Evolutionary conservation across 1,140 invertebrate species (phyloP), one percentile per base, ranked within the genome.

Genomic region (Danaus melanippus): DNA sequence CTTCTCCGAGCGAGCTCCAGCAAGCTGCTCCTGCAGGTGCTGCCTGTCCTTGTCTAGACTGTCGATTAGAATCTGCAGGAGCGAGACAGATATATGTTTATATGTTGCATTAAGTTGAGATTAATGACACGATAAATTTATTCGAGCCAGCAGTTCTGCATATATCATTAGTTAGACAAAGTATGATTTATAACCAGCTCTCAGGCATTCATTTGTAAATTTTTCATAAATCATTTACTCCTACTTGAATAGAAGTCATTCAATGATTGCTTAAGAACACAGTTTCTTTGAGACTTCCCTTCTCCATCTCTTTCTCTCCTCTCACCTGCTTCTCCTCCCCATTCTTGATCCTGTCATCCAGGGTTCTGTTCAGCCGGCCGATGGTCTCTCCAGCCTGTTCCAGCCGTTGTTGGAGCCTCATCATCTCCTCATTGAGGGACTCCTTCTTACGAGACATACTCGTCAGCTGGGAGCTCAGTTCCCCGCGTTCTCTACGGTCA

Each of bases 371-470:
- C 9, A 95, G 88, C 50, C 94, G 88, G 11, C 89, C 90, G 64
- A 94, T 94, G 12, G 92, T 94, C 79, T 95, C 93, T 17, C 88
- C 91, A 1, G 92, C 90, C 67, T 95, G 93, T 71, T 95, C 94
- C 12, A 95, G 69, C 50, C 92, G 89, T 69, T 95, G 94, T 32
- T 91, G 89, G 0, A 91, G 75, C 11, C 94, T 88, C 75, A 93
- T 91, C 1, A 94, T 82, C 69, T 95, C 94, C 69, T 95, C 93
- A 62, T 92, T 93, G 3, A 94, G 69, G 0, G 90, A 87, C 72
- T 95, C 93, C 63, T 93, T 93, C 77, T 94, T 94, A n/a, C 93
- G 88, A 4, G 90, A 91, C 61, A 93, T 88, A 1, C 90, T 88
- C 1, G 92, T 92, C 12, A 95, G 80, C 69, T 95, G 93, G 61